Evolutionary conservation across 1,140 invertebrate genomes (phyloP), one percentile per base, ranked within the genome.

Genomic region (Magallana angulata): DNA sequence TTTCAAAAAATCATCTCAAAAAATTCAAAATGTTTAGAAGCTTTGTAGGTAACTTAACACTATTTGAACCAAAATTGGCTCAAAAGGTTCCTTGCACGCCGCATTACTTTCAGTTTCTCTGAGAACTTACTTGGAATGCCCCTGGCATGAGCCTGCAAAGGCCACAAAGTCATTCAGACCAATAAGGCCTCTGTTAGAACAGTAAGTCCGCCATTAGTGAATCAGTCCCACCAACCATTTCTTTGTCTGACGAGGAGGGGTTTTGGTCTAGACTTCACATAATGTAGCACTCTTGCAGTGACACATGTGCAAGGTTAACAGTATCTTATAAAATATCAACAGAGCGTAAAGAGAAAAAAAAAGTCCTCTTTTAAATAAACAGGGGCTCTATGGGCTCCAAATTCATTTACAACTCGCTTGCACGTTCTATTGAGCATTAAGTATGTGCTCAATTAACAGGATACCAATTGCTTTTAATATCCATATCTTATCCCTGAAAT

Each of bases 351-450:
- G 68, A 24, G 24, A 30, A 76, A 76, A 71, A 71, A 76, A 62
- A 24, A 76, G 5, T 76, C 68, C 14, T 64, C 60, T 64, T 64
- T 30, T 76, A 30, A 30, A 76, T 76, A 76, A 76, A 76, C 68
- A 76, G 24, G 68, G 68, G 18, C 68, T 76, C 36, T 76, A 76
- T 76, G 68, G 68, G 18, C 24, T 30, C 68, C 24, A 76, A 76
- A 76, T 76, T 76, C 68, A 76, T 76, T 76, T 76, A 76, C 68
- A 76, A 76, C 68, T 76, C 68, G 24, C 68, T 76, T 76, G 68
- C 68, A 76, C 68, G 14, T 36, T 76, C 68, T 76, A 76, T 76
- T 76, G 68, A 30, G 68, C 24, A 76, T 76, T 76, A 76, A 76
- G 68, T 76, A 76, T 76, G 68, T 76, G 68, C 68, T 76, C 68